phyloP scores from a whole-genome alignment of 2,113 vertebrate genomes.

The Gambusia affinis region DNA sequence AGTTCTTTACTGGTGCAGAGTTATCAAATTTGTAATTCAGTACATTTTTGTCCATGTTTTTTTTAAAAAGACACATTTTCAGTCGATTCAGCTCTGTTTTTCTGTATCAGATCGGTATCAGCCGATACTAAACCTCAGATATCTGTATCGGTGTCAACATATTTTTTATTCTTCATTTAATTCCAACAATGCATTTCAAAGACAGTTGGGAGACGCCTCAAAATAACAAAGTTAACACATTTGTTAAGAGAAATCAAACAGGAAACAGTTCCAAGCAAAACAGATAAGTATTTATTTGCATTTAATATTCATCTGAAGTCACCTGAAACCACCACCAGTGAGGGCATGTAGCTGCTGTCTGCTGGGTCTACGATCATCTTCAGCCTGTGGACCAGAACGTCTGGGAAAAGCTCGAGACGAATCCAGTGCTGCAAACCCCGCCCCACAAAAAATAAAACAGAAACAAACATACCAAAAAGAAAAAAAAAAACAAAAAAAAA shows the following conservation, averaged over 20 bases:
- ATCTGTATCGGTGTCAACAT: neutral
- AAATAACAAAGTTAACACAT: neutral
- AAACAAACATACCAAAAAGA: too few species aligned
- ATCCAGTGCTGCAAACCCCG: conserved; percentile 90
- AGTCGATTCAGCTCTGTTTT: too few species aligned
- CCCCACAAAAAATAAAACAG: too few species aligned
- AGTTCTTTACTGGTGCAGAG: too few species aligned
- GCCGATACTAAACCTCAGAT: too few species aligned
- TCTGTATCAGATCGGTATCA: too few species aligned
- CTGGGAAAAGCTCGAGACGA: conserved; percentile 94
- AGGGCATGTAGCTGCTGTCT: conserved; percentile 99
- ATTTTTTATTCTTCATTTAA: neutral
- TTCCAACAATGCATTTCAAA: neutral
- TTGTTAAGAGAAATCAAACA: neutral
- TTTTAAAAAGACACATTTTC: too few species aligned
- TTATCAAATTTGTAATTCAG: too few species aligned
- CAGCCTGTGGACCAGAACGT: conserved; percentile 93
- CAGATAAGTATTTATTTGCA: neutral
- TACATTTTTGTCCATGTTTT: too few species aligned
- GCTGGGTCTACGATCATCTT: conserved; percentile 97
- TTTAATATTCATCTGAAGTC: conserved; percentile 8
- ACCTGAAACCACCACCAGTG: conserved; percentile 97
- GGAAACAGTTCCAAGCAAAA: neutral
- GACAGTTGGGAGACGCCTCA: neutral
- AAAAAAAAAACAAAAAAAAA: too few species aligned